Conservation (phyloP, 1,140 invertebrate genomes). For the Nephila pilipes region DNA sequence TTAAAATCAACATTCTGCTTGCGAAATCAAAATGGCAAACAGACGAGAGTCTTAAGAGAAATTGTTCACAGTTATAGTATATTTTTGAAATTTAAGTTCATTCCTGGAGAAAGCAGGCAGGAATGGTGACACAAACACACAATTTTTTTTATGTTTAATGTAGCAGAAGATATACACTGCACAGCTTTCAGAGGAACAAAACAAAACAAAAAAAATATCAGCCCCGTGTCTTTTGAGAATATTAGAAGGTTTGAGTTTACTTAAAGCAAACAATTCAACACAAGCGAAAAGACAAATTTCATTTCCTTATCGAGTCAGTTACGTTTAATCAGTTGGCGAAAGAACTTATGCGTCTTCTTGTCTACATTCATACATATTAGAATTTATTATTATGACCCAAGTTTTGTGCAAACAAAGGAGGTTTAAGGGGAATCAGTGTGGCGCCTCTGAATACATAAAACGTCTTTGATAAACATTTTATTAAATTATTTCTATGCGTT, state of each 20-base stretch:
- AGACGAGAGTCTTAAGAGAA: neutral
- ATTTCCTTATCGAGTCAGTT: neutral
- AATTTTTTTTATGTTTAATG: too few species aligned
- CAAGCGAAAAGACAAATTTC: neutral
- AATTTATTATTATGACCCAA: neutral
- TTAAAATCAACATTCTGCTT: too few species aligned
- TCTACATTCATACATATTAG: too few species aligned
- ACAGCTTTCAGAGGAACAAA: neutral
- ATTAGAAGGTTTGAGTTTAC: neutral
- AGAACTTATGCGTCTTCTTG: neutral
- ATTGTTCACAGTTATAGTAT: neutral
- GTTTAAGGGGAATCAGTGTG: neutral
- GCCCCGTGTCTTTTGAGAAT: neutral
- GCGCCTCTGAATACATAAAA: neutral
- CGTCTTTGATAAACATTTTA: neutral
- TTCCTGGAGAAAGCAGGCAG: neutral
- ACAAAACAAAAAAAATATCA: neutral
- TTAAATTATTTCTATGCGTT: neutral
- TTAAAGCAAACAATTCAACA: neutral
- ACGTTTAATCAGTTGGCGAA: neutral
- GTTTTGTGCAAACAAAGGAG: neutral
- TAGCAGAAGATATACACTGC: neutral
- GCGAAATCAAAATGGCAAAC: too few species aligned
- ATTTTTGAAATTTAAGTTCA: neutral
- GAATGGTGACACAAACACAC: neutral